Evolutionary conservation across 2,113 vertebrate genomes (phyloP), one percentile per base, ranked within the genome.

Genomic region (Zootoca vivipara): DNA sequence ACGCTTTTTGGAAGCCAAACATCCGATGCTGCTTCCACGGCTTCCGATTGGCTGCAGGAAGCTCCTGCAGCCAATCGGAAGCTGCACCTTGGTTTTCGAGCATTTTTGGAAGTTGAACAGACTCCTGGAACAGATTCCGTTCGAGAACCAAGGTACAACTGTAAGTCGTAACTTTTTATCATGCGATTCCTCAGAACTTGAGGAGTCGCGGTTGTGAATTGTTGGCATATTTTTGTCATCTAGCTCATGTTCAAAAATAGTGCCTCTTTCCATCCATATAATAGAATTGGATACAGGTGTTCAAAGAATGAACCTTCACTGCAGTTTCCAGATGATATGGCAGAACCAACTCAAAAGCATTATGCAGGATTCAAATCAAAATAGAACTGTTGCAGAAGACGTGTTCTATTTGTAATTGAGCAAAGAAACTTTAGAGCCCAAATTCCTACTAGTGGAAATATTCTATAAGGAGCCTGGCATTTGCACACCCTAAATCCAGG

Each of bases 401-500:
- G 13, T 42, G 18, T 86, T 91, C 91, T 94, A 92, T 93, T 94
- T 96, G 90, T 88, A 94, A 94, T 46, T 83, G 58, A 7, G 46
- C 82, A 85, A 80, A 94, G 94, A 90, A 86, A 96, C 85, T 82
- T 91, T 90, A 95, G 90, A 95, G 24, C 73, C 1, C 28, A 24
- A 91, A 92, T 92, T 90, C 91, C 82, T 94, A 93, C 86, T 86
- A 92, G 2, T 94, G 90, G 93, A 89, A 95, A 94, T 95, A 79
- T 0, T 33, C 77, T 91, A 1, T 77, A 90, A 89, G 89, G 83
- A 85, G 38, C n/a, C n/a, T 72, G 90, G 88, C 69, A 94, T 90
- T 93, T 16, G 46, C 82, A 84, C 90, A 89, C 82, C 88, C 90
- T 89, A 87, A 91, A 89, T 90, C 88, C 92, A 90, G 89, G 90